Percentiles rank a stretch among this genome's conserved stretches.
Evolutionary conservation across 1,140 invertebrate species (phyloP).

Genomic region (Drosophila teissieri): DNA sequence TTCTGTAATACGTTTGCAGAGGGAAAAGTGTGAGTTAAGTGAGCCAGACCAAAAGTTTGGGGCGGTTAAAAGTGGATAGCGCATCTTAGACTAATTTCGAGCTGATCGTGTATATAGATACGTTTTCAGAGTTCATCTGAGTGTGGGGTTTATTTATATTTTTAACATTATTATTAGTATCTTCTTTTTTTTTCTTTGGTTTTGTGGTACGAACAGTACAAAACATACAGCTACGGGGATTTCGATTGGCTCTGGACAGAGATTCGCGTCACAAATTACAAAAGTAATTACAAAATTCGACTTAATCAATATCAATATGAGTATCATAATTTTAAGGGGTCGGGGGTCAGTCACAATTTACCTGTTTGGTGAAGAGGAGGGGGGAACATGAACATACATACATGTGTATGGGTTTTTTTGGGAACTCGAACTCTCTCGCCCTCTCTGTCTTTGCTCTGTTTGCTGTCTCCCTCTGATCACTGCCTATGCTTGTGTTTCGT

Average conservation of each 20-base stretch:
- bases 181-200: not conserved
- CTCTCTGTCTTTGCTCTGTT: slow-evolving; percentile 9
- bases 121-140: slow-evolving; percentile 2
- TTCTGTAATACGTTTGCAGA: slow-evolving; percentile 26
- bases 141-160: not conserved
- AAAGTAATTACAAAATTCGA: not conserved
- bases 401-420: slow-evolving; percentile 20
- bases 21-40: slow-evolving; percentile 1
- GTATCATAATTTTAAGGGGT: slow-evolving; percentile 7
- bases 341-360: slow-evolving; percentile 48
- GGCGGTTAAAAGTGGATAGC: slow-evolving; percentile 2
- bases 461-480: slow-evolving; percentile 19
- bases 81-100: slow-evolving; percentile 16
- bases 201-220: slow-evolving; percentile 22
- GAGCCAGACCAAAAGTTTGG: slow-evolving; percentile 4
- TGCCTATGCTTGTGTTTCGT: slow-evolving; percentile 23
- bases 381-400: slow-evolving; percentile 41
- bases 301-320: not conserved
- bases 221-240: slow-evolving; percentile 3
- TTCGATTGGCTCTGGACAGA: not conserved
- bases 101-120: slow-evolving; percentile 10
- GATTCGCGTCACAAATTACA: not conserved
- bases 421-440: slow-evolving; percentile 25
- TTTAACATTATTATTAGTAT: not conserved
- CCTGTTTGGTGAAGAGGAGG: slow-evolving; percentile 41